phyloP scores from a whole-genome alignment of 2,888 invertebrate genomes.

The Chalcis sispes region DNA sequence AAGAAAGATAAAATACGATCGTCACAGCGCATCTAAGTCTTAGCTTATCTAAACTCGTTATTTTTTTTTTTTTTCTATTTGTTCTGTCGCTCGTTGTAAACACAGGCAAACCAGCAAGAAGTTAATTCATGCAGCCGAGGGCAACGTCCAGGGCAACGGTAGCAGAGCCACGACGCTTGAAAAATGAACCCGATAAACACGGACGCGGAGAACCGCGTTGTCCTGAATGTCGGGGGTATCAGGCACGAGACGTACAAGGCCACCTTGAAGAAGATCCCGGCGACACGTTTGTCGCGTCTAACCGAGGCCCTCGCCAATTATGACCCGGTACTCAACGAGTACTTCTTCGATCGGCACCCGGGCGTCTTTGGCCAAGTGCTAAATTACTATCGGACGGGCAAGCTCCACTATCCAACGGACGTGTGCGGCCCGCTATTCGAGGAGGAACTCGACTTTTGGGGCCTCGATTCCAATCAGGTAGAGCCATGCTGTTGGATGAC shows the following conservation, averaged over 20 bases:
- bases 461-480: constrained; percentile 98
- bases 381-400: constrained; percentile 98
- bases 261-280: constrained; percentile 97
- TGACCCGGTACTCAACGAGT: constrained; percentile 99
- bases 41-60: too few relatives aligned
- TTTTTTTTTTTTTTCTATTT: background rate
- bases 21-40: too few relatives aligned
- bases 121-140: constrained; percentile 48
- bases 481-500: constrained; percentile 99
- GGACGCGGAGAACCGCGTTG: constrained; percentile 99
- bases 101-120: constrained; percentile 39
- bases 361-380: constrained; percentile 97
- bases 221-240: constrained; percentile 98
- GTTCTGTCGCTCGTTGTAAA: background rate
- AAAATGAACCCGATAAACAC: constrained; percentile 93
- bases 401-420: constrained; percentile 99
- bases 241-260: constrained; percentile 98
- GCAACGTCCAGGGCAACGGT: constrained; percentile 64
- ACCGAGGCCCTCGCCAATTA: constrained; percentile 99
- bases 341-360: constrained; percentile 99
- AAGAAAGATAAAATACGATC: too few relatives aligned
- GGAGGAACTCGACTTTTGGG: constrained; percentile 99
- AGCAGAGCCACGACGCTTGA: constrained; percentile 66
- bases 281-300: constrained; percentile 93
- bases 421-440: constrained; percentile 99